These are phyloP conservation scores for Drosophila tripunctata DNA, from an alignment of 2,888 invertebrate genomes.

Conservation along the genomic window DNA sequence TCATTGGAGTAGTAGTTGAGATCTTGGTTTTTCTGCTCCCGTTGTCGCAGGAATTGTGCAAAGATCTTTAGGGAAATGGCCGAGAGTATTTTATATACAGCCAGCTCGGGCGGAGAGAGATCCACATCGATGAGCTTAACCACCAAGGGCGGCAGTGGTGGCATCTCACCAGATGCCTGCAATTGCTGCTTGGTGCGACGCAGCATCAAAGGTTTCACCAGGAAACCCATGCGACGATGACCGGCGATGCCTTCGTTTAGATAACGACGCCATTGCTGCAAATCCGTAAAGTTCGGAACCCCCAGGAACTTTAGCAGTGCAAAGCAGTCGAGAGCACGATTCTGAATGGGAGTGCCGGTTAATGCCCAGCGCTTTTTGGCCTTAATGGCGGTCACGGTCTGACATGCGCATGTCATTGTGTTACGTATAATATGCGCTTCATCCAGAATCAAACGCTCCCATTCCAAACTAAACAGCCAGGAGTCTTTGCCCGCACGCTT, in stretches of 20 bases:
- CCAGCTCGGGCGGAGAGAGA: slow-evolving; percentile 4
- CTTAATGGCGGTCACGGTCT: neutral
- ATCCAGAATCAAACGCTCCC: slow-evolving; percentile 92
- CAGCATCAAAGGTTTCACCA: slow-evolving; percentile 93
- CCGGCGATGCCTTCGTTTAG: slow-evolving; percentile 92
- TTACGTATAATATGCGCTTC: slow-evolving; percentile 92
- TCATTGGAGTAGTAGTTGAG: slow-evolving; percentile 10
- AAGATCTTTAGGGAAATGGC: slow-evolving; percentile 90
- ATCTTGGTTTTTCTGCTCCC: slow-evolving; percentile 18
- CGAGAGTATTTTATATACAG: slow-evolving; percentile 85
- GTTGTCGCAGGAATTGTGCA: slow-evolving; percentile 89
- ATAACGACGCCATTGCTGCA: slow-evolving; percentile 94
- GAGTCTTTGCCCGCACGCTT: slow-evolving; percentile 6
- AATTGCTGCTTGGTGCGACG: slow-evolving; percentile 91
- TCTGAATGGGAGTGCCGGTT: slow-evolving; percentile 97
- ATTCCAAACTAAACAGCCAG: slow-evolving; percentile 4
- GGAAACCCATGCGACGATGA: slow-evolving; percentile 90
- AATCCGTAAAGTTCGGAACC: slow-evolving; percentile 94
- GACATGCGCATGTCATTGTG: slow-evolving; percentile 2
- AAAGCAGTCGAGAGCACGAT: slow-evolving; percentile 93
- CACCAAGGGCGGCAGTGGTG: slow-evolving; percentile 5
- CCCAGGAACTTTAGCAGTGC: slow-evolving; percentile 91
- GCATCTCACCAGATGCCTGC: slow-evolving; percentile 13
- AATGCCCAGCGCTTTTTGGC: slow-evolving; percentile 81
- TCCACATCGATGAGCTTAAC: slow-evolving; percentile 8